These are phyloP conservation scores for Falco punctatus DNA, from an alignment of 2,113 vertebrate species.

Conservation along the genomic window DNA sequence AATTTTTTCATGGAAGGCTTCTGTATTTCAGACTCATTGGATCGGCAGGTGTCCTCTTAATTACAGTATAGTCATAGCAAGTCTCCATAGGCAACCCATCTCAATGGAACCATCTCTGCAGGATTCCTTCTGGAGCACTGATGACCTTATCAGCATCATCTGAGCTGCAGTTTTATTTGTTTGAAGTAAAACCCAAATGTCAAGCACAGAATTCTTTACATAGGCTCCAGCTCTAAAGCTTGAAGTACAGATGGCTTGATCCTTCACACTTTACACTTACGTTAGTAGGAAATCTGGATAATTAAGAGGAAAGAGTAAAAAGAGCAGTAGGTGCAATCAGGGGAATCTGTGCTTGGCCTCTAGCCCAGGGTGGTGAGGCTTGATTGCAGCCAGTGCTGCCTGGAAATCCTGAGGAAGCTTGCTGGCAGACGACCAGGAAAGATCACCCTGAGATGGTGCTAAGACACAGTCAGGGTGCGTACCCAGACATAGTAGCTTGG, in stretches of 20 bases:
- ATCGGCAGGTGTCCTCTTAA: neutral
- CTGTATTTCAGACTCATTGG: neutral
- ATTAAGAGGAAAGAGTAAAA: neutral
- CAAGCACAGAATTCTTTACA: neutral
- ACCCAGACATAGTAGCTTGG: neutral
- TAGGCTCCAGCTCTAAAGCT: neutral
- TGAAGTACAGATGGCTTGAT: neutral
- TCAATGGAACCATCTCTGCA: neutral
- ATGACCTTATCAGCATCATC: neutral
- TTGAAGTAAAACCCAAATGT: neutral
- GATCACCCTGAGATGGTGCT: neutral
- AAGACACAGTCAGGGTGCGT: neutral
- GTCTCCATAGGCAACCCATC: neutral
- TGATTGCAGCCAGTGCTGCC: neutral
- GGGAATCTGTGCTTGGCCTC: neutral
- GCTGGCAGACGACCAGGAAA: neutral
- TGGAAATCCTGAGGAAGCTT: neutral
- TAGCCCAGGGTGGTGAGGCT: neutral
- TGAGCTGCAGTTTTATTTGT: neutral
- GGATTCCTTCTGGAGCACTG: neutral
- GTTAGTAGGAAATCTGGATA: neutral
- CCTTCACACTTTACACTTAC: neutral
- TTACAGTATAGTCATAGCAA: neutral
- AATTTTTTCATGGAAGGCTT: neutral
- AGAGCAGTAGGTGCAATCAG: neutral